Conservation (phyloP, 2,797 vertebrate species). For the Fistularia commersonii region DNA sequence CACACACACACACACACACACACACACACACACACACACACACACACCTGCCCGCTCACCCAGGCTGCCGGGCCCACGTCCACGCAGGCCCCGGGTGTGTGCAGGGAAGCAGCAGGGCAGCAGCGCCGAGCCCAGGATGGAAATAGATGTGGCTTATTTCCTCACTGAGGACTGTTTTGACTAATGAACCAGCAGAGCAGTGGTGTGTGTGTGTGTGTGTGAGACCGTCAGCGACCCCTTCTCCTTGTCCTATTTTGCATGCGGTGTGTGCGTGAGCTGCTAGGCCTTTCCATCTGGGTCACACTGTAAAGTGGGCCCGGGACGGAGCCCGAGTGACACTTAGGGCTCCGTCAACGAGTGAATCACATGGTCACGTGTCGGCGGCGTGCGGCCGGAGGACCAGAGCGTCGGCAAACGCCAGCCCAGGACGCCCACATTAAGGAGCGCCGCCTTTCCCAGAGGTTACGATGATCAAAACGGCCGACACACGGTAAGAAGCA, state of each 20-base stretch:
- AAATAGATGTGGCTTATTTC: constrained; percentile 66
- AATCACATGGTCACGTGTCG: too few species aligned
- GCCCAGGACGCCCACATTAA: too few species aligned
- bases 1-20: constrained; percentile 1
- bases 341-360: too few species aligned
- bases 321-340: too few species aligned
- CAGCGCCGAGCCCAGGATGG: constrained; percentile 33
- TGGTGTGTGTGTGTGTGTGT: constrained; percentile 36
- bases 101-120: constrained; percentile 18
- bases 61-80: constrained; percentile 39
- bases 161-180: constrained; percentile 51
- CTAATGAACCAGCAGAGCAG: constrained; percentile 64
- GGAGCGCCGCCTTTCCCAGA: too few species aligned
- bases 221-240: constrained; percentile 40
- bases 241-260: constrained; percentile 68
- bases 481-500: too few species aligned
- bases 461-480: too few species aligned
- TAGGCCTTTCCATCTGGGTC: constrained; percentile 38
- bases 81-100: constrained; percentile 33
- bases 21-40: constrained; percentile 8
- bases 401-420: too few species aligned
- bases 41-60: constrained; percentile 37
- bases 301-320: constrained; percentile 28
- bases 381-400: too few species aligned
- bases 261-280: constrained; percentile 19